Evolutionary conservation across 2,888 invertebrate species (phyloP).

Genomic region (Kuschelorhynchus macadamiae): DNA sequence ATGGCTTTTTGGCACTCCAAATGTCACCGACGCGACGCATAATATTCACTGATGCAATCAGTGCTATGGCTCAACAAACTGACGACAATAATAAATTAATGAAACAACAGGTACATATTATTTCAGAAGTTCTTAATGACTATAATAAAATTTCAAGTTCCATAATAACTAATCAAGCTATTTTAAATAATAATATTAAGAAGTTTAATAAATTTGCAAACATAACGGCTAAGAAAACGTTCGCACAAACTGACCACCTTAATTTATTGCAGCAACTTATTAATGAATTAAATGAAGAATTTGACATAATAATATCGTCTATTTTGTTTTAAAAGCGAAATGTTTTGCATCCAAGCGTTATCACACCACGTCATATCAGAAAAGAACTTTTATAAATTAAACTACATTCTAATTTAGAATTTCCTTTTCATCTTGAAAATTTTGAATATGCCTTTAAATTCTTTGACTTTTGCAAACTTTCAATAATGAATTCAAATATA

Average conservation of each 20-base stretch:
- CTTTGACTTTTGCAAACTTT: conserved; percentile 31
- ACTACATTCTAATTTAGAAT: conserved; percentile 30
- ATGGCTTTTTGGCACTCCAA: conserved; percentile 42
- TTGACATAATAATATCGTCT: conserved; percentile 42
- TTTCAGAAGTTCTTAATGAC: conserved; percentile 50
- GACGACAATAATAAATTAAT: conserved; percentile 38
- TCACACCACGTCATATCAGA: conserved; percentile 37
- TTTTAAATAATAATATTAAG: conserved; percentile 39
- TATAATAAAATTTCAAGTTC: conserved; percentile 49
- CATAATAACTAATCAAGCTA: conserved; percentile 45
- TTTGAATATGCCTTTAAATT: conserved; percentile 37
- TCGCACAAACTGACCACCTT: conserved; percentile 34
- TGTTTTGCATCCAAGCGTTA: conserved; percentile 45
- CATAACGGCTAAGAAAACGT: conserved; percentile 4
- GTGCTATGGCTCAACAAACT: conserved; percentile 16
- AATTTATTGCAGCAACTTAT: conserved; percentile 42
- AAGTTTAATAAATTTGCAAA: conserved; percentile 41
- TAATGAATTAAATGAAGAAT: conserved; percentile 42
- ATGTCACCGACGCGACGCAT: conserved; percentile 29
- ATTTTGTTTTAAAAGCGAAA: conserved; percentile 50
- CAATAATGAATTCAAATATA: conserved; percentile 41
- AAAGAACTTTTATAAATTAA: conserved; percentile 26
- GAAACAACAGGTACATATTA: conserved; percentile 50
- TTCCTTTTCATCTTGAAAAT: conserved; percentile 36
- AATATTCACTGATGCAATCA: conserved; percentile 30